phyloP scores from a whole-genome alignment of 2,888 invertebrate genomes.

The Pediacus dermestoides region DNA sequence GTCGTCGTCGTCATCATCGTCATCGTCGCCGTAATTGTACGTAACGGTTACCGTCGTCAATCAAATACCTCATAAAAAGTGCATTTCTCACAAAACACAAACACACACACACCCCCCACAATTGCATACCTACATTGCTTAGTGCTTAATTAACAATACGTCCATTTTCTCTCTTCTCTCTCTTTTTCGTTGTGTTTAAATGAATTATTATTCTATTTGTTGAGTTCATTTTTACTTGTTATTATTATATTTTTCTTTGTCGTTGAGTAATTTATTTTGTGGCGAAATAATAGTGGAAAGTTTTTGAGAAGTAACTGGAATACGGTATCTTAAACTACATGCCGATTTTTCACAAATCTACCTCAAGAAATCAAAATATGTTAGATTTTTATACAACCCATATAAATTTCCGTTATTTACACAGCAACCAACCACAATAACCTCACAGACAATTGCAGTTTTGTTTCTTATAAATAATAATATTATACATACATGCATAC shows the following conservation, averaged over 20 bases:
- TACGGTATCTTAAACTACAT: slow-evolving; percentile 44
- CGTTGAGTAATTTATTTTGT: slow-evolving; percentile 24
- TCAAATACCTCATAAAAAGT: slow-evolving; percentile 39
- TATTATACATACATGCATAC: slow-evolving; percentile 19
- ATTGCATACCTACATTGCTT: no score
- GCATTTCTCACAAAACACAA: slow-evolving; percentile 30
- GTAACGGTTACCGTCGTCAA: no score
- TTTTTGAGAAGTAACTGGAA: slow-evolving; percentile 43
- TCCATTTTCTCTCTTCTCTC: slow-evolving; percentile 26
- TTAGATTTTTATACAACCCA: slow-evolving; percentile 43
- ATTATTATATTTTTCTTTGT: slow-evolving; percentile 17
- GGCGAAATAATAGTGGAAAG: slow-evolving; percentile 39
- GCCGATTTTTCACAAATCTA: slow-evolving; percentile 46
- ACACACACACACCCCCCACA: no score
- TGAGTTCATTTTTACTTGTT: slow-evolving; percentile 12
- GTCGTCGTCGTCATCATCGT: no score
- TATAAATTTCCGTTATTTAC: slow-evolving; percentile 47
- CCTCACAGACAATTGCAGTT: slow-evolving; percentile 35
- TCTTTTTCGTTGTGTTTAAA: slow-evolving; percentile 5
- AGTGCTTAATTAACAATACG: slow-evolving; percentile 29
- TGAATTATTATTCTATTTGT: slow-evolving; percentile 10
- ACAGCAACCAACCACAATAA: slow-evolving; percentile 44
- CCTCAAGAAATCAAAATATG: slow-evolving; percentile 51
- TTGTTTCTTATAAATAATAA: slow-evolving; percentile 21
- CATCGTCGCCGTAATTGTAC: no score